These are phyloP conservation scores for Todiramphus saurophagus DNA, from an alignment of 2,113 vertebrate genomes.

Conservation along the genomic window DNA sequence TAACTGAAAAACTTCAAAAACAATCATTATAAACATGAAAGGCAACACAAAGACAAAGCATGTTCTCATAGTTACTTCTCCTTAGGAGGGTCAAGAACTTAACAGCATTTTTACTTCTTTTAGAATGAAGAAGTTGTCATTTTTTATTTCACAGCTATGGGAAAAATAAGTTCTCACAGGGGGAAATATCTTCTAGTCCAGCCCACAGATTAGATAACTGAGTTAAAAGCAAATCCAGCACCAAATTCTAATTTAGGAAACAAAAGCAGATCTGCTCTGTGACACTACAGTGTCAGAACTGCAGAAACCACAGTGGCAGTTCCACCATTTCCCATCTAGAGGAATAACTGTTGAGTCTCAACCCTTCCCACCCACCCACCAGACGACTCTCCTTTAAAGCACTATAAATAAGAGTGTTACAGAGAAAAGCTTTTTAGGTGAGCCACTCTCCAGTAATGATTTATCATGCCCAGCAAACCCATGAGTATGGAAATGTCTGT, in stretches of 20 bases:
- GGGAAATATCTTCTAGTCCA: not conserved
- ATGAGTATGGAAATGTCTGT: not conserved
- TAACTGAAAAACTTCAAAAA: slow-evolving; percentile 9
- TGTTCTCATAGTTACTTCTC: slow-evolving; percentile 8
- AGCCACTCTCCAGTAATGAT: not conserved
- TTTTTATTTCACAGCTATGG: not conserved
- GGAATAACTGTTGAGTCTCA: not conserved
- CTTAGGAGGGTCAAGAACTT: slow-evolving; percentile 17
- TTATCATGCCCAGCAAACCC: not conserved
- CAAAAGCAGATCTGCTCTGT: slow-evolving; percentile 3
- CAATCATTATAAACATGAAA: slow-evolving; percentile 8
- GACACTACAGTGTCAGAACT: not conserved
- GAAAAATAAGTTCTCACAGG: slow-evolving; percentile 14
- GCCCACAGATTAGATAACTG: not conserved
- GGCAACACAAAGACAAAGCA: not conserved
- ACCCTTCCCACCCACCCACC: not conserved
- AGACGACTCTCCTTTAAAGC: not conserved
- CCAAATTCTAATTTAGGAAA: not conserved
- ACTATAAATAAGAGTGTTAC: not conserved
- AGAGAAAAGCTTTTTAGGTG: not conserved
- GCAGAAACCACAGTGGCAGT: not conserved
- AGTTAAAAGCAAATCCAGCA: not conserved
- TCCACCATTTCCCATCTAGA: not conserved
- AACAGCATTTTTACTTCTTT: not conserved
- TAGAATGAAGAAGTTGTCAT: not conserved